Evolutionary conservation across 2,797 vertebrate genomes (phyloP), one percentile per base, ranked within the genome.

Genomic region (Lateolabrax maculatus): DNA sequence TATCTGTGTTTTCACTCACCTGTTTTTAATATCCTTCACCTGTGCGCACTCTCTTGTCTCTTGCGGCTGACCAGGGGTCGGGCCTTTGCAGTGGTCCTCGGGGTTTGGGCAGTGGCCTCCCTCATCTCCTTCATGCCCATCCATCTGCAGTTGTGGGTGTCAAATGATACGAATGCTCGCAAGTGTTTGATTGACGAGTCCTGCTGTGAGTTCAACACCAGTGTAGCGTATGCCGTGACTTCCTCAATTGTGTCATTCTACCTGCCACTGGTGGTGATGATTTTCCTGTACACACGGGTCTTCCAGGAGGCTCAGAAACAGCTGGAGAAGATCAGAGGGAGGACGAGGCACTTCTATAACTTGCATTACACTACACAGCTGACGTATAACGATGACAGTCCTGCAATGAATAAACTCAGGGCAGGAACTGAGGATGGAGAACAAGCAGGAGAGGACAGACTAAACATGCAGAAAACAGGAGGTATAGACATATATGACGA

Each of bases 231-330:
- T 0, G 97, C 97, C 2, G 96, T 99, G 27, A 92, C 96, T 18
- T 99, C 98, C 16, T 99, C 98, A 19, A 96, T 99, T 29, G 95
- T 99, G 71, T 99, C 98, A 8, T 99, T 99, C 95, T 99, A 99
- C 89, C 25, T 99, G 72, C 98, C 98, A 0, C 93, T 99, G 37
- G 94, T 96, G 55, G 90, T 99, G 88, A 99, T 99, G 98, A 95
- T 97, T 25, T 99, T 99, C 6, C 96, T 99, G 69, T 99, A 99
- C 12, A 90, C 92, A 53, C 95, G 96, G 48, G 98, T 99, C 75
- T 99, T 98, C 92, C 97, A 96, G 92, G 97, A 97, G 88, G 98
- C 98, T 77, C 95, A 95, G 81, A 96, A 96, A 84, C 98, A 99
- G 93, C 93, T 99, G 80, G 93, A 94, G 90, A 99, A 99, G 91